phyloP scores from a whole-genome alignment of 2,797 vertebrate genomes.

The Halcyon leucocephala region DNA sequence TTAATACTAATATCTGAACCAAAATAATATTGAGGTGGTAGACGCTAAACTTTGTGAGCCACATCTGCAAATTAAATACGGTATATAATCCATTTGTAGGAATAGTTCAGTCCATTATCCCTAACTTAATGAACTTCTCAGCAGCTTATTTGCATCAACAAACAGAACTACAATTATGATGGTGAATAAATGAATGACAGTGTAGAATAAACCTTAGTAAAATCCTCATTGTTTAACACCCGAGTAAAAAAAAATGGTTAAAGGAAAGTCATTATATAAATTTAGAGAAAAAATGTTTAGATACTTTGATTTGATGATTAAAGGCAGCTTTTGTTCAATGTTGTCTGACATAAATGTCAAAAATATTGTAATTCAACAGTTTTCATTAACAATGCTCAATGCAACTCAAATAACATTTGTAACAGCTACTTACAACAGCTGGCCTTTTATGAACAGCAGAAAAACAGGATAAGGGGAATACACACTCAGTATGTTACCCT shows the following conservation, averaged over 20 bases:
- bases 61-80: not conserved
- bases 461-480: not conserved
- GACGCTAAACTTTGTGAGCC: not conserved
- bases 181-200: not conserved
- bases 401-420: constrained; percentile 39
- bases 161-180: not conserved
- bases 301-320: constrained; percentile 21
- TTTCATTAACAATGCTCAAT: constrained; percentile 48
- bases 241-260: not conserved
- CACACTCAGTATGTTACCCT: not conserved
- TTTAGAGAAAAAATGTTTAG: constrained; percentile 32
- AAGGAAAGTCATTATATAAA: not conserved
- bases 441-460: constrained; percentile 26
- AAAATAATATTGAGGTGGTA: not conserved
- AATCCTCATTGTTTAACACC: not conserved
- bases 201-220: not conserved
- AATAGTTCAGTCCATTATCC: not conserved
- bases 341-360: constrained; percentile 68
- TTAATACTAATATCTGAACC: not conserved
- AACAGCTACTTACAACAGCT: constrained; percentile 4
- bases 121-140: not conserved
- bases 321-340: constrained; percentile 59
- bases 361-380: constrained; percentile 22
- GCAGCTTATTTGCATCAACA: not conserved
- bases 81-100: not conserved